Evolutionary conservation across 2,113 vertebrate species (phyloP).

Genomic region (Zosterops borbonicus): DNA sequence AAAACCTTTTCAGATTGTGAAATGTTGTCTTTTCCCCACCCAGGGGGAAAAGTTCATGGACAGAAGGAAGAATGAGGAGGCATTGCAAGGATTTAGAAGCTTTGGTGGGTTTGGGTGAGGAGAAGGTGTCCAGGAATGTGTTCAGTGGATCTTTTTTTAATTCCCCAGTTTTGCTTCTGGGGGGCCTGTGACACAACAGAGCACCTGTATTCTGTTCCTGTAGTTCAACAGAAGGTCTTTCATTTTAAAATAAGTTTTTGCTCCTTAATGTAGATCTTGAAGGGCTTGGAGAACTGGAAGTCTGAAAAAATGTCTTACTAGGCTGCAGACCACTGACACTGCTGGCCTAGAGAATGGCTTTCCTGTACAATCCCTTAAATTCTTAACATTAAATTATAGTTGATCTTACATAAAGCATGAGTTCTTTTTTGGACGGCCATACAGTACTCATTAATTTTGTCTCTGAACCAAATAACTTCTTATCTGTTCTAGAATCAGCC

Average conservation of each 20-base stretch:
- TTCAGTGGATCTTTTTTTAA: background rate
- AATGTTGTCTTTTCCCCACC: background rate
- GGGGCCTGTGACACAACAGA: accelerated
- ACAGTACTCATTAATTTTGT: background rate
- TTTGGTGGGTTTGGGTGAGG: background rate
- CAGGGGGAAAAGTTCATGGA: background rate
- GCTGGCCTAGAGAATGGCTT: background rate
- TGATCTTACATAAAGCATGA: background rate
- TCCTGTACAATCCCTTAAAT: background rate
- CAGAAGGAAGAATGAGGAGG: background rate
- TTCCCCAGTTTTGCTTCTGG: background rate
- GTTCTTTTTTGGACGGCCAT: background rate
- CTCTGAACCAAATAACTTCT: background rate
- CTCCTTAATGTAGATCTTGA: background rate
- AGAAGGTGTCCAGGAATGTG: background rate
- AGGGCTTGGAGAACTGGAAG: background rate
- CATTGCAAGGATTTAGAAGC: background rate
- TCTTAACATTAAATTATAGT: background rate
- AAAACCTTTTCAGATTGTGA: background rate
- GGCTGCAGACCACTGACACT: background rate
- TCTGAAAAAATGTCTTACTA: background rate
- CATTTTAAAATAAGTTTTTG: background rate
- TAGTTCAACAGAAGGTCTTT: background rate
- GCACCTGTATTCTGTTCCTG: background rate
- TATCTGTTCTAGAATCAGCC: background rate